phyloP scores from a whole-genome alignment of 1,140 invertebrate genomes.

The Reticulitermes speratus region DNA sequence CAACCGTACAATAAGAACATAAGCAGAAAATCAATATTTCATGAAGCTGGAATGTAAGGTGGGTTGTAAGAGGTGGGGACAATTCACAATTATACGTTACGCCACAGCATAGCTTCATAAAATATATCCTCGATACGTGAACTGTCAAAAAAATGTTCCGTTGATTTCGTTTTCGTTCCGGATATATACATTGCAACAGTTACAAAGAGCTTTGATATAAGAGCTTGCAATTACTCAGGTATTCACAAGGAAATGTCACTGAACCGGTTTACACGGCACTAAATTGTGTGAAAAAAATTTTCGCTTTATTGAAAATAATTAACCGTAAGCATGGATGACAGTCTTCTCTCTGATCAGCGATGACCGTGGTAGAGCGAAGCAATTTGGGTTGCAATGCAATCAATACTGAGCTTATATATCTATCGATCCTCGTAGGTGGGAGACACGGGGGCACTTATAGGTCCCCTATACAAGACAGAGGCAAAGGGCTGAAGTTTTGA shows the following conservation, averaged over 20 bases:
- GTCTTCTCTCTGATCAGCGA: not conserved
- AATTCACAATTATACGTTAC: not conserved
- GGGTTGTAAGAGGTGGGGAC: not conserved
- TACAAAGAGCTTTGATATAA: not conserved
- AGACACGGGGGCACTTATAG: not conserved
- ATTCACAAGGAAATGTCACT: not conserved
- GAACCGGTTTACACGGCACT: not conserved
- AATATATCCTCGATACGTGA: not conserved
- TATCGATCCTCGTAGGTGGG: not conserved
- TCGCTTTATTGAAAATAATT: not conserved
- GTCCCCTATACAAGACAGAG: not conserved
- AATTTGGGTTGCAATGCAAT: constrained; percentile 1
- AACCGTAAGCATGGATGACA: not conserved
- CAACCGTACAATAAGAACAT: not conserved
- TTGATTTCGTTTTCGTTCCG: not conserved
- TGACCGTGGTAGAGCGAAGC: not conserved
- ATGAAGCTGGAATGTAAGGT: not conserved
- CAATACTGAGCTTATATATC: not conserved
- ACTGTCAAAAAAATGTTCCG: not conserved
- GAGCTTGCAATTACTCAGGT: not conserved
- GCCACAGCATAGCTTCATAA: not conserved
- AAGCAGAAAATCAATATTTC: not conserved
- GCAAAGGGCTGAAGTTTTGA: not conserved
- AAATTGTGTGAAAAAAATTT: not conserved
- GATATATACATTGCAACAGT: not conserved